phyloP scores from a whole-genome alignment of 2,113 vertebrate species.

The Sphyrna mokarran region DNA sequence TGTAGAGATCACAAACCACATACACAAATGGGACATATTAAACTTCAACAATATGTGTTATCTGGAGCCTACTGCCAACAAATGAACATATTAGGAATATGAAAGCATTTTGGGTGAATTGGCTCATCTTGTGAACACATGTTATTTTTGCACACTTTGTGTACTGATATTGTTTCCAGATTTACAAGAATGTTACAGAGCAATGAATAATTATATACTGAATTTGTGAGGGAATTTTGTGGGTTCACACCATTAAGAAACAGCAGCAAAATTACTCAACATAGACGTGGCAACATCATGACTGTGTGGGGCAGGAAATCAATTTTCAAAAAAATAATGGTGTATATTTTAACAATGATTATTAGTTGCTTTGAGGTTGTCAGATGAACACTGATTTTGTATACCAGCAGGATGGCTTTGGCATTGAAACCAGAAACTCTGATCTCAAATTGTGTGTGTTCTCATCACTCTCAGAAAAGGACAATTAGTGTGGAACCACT shows the following conservation, averaged over 20 bases:
- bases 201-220: constrained; percentile 13
- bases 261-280: background rate
- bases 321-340: background rate
- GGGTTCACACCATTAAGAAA: background rate
- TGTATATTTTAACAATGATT: background rate
- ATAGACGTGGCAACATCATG: background rate
- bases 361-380: background rate
- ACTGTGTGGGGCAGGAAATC: background rate
- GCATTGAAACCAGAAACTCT: background rate
- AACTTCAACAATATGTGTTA: background rate
- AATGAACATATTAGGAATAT: background rate
- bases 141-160: background rate
- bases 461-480: background rate
- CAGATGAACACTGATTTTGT: background rate
- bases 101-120: background rate
- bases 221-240: background rate
- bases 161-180: background rate
- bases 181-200: background rate
- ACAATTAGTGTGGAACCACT: background rate
- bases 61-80: background rate
- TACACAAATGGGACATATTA: background rate
- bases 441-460: background rate
- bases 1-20: background rate
- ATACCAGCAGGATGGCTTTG: background rate
- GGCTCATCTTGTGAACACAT: background rate